Base-by-base conservation (phyloP, 2,888 invertebrate species). In the Ophraella communa region DNA sequence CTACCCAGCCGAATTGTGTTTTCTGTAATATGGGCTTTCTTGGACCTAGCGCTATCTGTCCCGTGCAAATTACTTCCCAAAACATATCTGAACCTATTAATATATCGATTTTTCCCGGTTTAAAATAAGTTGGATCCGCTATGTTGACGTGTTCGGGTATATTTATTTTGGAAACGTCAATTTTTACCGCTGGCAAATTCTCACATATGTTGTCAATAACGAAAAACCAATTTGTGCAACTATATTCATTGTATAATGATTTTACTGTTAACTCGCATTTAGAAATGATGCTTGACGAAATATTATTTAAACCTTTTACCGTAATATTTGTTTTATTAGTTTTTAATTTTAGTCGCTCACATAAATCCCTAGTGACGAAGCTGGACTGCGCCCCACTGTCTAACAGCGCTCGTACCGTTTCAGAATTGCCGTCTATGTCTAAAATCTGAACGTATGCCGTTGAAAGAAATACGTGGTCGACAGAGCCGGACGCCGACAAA, bases 301-400 rank as follows among this genome's bases (percentile, higher is more conserved):
- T n/a, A 53, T 33, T 33, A 33, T 33, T 53, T 7, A 53, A 27
- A 10, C 53, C 35, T 14, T 17, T 27, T 33, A 53, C 30, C 4
- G 30, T 18, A 53, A 35, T 30, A 14, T 27, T 33, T 11, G 27
- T 33, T 11, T 53, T 18, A 24, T 53, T n/a, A 3, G 23, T 14
- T 10, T n/a, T 14, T 30, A 53, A 17, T 17, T 33, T 33, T 17
- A 53, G 33, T 30, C 20, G 23, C n/a, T 33, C 18, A 27, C 53
- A 53, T 20, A 33, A 14, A 14, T 27, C 17, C 4, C 33, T 30
- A 14, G 53, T 53, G 2, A 53, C 33, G 10, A 53, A 53, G 5
- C 53, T 53, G 8, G 35, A 53, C 35, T 53, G 53, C 20, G 53
- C 27, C 11, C 53, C 53, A 17, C 53, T 53, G 18, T 53, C 53